Evolutionary conservation across 2,797 vertebrate species (phyloP).

Genomic region (Propithecus perrieri): DNA sequence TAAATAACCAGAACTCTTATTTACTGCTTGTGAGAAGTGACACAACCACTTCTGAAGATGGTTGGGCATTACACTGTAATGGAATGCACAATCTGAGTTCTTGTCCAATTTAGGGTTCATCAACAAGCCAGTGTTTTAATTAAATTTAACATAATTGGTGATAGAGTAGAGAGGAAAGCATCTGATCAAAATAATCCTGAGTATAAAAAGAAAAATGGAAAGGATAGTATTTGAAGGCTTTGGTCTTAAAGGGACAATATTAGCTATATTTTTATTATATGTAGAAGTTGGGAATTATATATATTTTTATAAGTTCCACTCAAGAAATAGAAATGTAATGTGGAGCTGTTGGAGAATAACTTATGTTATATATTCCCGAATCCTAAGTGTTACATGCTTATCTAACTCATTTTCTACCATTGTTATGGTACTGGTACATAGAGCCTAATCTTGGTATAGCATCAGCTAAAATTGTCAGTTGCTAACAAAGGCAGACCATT

Average conservation of each 20-base stretch:
- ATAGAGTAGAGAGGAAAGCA: not conserved
- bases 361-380: not conserved
- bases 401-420: not conserved
- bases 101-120: not conserved
- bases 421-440: not conserved
- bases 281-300: not conserved
- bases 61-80: not conserved
- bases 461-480: constrained; percentile 5
- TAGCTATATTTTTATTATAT: constrained; percentile 10
- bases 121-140: constrained; percentile 11
- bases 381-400: not conserved
- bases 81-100: not conserved
- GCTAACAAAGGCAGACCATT: not conserved
- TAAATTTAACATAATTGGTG: not conserved
- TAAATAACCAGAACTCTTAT: not conserved
- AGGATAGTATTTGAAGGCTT: not conserved
- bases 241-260: constrained; percentile 22
- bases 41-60: not conserved
- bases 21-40: not conserved
- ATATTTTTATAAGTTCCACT: constrained; percentile 25
- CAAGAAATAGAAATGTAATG: constrained; percentile 1
- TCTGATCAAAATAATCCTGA: not conserved
- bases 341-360: not conserved
- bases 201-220: not conserved
- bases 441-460: not conserved